These are phyloP conservation scores for Lepidostoma basale DNA, from an alignment of 1,140 invertebrate genomes.

Conservation along the genomic window DNA sequence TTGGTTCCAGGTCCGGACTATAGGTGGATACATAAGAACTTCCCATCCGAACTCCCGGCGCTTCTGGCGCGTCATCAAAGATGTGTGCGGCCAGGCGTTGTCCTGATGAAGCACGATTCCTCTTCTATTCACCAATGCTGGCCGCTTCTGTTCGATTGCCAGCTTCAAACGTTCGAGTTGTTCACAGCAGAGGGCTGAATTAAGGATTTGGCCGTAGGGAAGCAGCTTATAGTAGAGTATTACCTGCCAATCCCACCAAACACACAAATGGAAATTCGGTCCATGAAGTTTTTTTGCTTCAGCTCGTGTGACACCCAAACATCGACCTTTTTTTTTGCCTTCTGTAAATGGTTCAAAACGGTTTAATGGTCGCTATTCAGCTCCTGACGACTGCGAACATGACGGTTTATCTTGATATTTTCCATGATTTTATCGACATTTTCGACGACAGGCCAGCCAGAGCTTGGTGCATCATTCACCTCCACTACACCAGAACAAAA, in stretches of 20 bases:
- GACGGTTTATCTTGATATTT: slow-evolving; percentile 2
- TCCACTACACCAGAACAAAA: slow-evolving; percentile 9
- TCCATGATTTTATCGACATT: slow-evolving; percentile 12
- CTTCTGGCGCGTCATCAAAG: slow-evolving; percentile 7
- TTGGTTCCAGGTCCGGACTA: too few species aligned
- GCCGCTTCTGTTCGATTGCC: slow-evolving; percentile 6
- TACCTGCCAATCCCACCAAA: background rate
- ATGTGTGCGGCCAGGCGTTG: slow-evolving; percentile 3
- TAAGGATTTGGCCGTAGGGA: background rate
- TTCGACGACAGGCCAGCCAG: background rate
- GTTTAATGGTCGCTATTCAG: too few species aligned
- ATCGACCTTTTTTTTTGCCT: too few species aligned
- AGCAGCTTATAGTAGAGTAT: background rate
- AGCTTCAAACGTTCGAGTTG: slow-evolving; percentile 10
- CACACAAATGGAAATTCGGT: too few species aligned
- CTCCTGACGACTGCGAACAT: too few species aligned
- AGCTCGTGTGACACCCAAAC: too few species aligned
- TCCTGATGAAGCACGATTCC: slow-evolving; percentile 4
- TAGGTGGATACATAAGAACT: slow-evolving; percentile 9
- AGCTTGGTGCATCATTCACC: slow-evolving; percentile 7
- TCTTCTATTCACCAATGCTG: slow-evolving; percentile 2
- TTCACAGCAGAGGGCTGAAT: slow-evolving; percentile 3
- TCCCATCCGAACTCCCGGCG: slow-evolving; percentile 8
- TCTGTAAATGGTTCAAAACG: too few species aligned
- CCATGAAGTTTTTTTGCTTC: too few species aligned